Base-by-base conservation (phyloP, 2,888 invertebrate species). In the Pollenia angustigena region DNA sequence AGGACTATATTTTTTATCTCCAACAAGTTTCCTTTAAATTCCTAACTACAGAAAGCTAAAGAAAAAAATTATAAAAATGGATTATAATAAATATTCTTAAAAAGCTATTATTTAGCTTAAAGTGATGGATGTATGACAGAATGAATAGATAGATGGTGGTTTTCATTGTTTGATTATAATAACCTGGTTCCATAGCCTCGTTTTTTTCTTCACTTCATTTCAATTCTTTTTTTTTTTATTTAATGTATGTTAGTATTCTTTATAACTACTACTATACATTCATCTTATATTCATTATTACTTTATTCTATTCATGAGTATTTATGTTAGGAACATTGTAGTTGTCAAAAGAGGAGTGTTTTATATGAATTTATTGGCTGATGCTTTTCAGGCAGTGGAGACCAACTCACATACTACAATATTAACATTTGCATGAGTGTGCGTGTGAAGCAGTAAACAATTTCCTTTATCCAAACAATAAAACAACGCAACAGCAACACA, bases 181-280 rank as follows among this genome's bases (percentile, higher is more conserved):
- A 86, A 83, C 86, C 86, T 80, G 71, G 83, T 83, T 86, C 72
- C 52, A 32, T 86, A 80, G 79, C 86, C 86, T 86, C 64, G 50
- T 78, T 85, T 82, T 66, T 40, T 7, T 81, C 52, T 12, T 69
- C 52, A 16, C 40, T 44, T 32, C 32, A 32, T 1, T 58, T 68
- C n/a, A 32, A 1, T 58, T 60, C n/a, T 23, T 71, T 54, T 52
- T 48, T 48, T 16, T 52, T 50, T 42, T 56, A 56, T 46, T 71
- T 32, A 50, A 9, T 58, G 16, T 69, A 12, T 14, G 44, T 16
- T 52, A 64, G 14, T 52, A 68, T 75, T 80, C 42, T 68, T 12
- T 54, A 58, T 3, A 58, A 23, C 44, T 48, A 56, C 4, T 6
- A 6, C 4, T 32, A 32, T 62, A 42, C 18, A 66, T 48, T 40